Evolutionary conservation across 2,113 vertebrate species (phyloP).

Genomic region (Malurus cyaneus): DNA sequence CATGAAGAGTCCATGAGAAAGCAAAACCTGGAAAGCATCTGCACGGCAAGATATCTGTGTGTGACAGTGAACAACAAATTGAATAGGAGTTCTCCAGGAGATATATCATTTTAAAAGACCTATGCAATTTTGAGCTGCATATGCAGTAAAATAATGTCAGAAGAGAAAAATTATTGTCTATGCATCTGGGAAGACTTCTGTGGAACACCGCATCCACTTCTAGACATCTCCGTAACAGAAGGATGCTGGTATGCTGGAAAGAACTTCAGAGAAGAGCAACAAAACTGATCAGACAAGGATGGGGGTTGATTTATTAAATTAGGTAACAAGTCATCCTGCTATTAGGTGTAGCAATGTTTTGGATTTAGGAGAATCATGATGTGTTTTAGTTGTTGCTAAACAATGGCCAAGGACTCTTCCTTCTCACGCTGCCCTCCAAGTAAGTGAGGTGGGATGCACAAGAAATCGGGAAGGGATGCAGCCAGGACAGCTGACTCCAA

Average conservation of each 20-base stretch:
- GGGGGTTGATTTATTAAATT: neutral
- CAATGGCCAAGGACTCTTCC: neutral
- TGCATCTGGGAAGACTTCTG: neutral
- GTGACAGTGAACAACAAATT: constrained; percentile 6
- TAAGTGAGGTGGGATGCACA: neutral
- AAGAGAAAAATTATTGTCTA: neutral
- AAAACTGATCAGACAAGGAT: neutral
- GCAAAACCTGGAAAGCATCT: constrained; percentile 45
- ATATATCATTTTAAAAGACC: constrained; percentile 8
- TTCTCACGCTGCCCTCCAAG: neutral
- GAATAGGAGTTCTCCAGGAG: neutral
- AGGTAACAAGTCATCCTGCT: neutral
- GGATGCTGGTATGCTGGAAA: neutral
- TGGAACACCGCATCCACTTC: neutral
- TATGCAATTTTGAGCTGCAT: neutral
- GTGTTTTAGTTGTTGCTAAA: neutral
- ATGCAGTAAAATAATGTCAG: neutral
- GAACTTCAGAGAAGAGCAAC: neutral
- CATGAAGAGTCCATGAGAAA: neutral
- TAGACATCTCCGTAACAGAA: neutral
- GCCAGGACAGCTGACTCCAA: neutral
- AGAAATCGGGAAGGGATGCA: neutral
- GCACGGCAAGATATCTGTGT: neutral
- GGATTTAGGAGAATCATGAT: neutral
- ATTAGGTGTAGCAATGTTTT: neutral